A percentile compares a stretch with the other conserved stretches of the same genome.
phyloP scores from a whole-genome alignment of 2,797 vertebrate genomes.

The Sebastes iracundus region DNA sequence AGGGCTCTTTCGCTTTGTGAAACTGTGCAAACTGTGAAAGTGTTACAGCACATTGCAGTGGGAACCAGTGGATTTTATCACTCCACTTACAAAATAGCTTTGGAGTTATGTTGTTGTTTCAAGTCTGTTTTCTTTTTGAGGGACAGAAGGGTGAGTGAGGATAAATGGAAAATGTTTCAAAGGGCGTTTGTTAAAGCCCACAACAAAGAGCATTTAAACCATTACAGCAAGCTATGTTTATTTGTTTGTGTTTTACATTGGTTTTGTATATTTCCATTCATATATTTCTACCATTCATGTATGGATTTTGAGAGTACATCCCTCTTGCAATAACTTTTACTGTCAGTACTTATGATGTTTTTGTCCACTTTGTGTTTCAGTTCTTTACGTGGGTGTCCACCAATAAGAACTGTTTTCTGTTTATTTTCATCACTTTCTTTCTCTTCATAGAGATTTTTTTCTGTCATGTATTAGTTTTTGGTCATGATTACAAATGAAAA shows the following conservation, averaged over 20 bases:
- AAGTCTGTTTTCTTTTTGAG: background rate
- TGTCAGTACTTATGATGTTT: background rate
- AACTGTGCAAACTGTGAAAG: background rate
- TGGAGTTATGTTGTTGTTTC: background rate
- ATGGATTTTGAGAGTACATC: background rate
- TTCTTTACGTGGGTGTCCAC: background rate
- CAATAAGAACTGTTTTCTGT: background rate
- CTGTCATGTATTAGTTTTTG: background rate
- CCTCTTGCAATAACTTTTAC: background rate
- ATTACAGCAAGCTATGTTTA: background rate
- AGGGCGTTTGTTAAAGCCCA: background rate
- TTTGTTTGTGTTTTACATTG: background rate
- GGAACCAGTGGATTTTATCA: background rate
- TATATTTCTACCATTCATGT: background rate
- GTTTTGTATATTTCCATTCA: background rate
- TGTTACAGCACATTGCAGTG: background rate
- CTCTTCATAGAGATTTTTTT: background rate
- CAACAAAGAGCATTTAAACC: background rate
- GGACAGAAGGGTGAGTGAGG: background rate
- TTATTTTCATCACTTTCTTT: background rate
- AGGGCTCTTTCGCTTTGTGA: background rate
- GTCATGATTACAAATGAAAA: background rate
- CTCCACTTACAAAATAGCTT: background rate
- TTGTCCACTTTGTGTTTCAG: background rate
- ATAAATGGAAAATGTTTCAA: background rate